Conservation (phyloP, 2,797 vertebrate species). For the Sphenodon punctatus region DNA sequence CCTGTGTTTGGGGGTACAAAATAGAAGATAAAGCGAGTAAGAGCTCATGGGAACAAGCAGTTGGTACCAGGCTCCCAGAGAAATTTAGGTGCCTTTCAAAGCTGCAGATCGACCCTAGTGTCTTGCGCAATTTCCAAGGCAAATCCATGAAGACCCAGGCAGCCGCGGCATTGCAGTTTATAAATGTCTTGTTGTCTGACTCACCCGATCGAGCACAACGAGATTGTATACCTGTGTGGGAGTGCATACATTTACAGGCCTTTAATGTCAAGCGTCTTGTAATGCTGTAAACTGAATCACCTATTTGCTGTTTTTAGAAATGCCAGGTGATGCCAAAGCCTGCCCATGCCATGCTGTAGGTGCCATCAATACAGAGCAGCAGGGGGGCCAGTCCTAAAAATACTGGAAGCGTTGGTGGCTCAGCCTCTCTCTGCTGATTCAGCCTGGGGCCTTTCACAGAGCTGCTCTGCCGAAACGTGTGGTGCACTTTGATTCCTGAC, state of each 20-base stretch:
- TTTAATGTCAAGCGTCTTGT: background rate
- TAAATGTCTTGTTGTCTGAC: no score
- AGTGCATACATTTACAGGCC: background rate
- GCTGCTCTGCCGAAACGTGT: background rate
- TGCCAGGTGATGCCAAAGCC: background rate
- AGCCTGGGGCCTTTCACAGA: background rate
- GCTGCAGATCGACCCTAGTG: no score
- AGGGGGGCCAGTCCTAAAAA: background rate
- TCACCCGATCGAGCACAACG: background rate
- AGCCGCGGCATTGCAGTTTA: no score
- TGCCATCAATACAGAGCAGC: background rate
- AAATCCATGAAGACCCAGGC: no score
- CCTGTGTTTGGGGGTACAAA: no score
- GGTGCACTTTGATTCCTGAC: fast-evolving
- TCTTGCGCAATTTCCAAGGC: no score
- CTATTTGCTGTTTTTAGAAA: background rate
- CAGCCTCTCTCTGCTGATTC: background rate
- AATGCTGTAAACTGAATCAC: background rate
- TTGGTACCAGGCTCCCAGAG: no score
- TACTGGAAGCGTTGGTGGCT: background rate
- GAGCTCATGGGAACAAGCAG: no score
- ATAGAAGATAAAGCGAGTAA: no score
- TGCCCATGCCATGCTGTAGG: background rate
- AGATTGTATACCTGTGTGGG: background rate
- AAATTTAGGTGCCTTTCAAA: no score